These are phyloP conservation scores for Propithecus deckenii DNA, from an alignment of 2,797 vertebrate genomes.

Conservation along the genomic window DNA sequence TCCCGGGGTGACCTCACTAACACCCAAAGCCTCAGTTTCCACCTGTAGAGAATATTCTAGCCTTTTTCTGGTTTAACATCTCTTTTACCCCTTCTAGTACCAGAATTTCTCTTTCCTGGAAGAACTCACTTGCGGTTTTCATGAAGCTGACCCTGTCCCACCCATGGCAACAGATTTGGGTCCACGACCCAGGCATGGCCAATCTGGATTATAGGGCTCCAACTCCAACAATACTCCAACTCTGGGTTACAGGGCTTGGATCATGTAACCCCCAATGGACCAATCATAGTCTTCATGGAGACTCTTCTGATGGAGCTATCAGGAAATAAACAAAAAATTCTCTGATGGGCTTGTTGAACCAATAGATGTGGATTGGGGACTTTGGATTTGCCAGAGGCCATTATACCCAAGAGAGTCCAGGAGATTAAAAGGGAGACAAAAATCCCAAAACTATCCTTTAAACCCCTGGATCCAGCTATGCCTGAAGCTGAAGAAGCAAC, in stretches of 20 bases:
- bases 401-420: background rate
- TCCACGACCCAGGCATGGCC: background rate
- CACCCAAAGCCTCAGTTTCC: background rate
- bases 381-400: background rate
- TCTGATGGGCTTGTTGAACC: background rate
- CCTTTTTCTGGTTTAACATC: background rate
- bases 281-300: background rate
- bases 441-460: background rate
- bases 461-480: background rate
- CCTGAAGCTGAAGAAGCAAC: background rate
- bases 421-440: slow-evolving; percentile 22
- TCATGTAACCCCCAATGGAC: background rate
- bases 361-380: background rate
- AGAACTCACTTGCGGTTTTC: background rate
- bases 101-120: slow-evolving; percentile 6
- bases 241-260: background rate
- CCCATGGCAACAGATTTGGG: background rate
- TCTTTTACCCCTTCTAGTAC: background rate
- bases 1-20: background rate
- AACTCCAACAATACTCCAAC: too few relatives aligned
- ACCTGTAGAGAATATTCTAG: background rate
- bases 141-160: background rate
- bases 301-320: background rate
- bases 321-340: slow-evolving; percentile 16
- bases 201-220: background rate